Conservation (phyloP, 2,113 vertebrate genomes). For the Cyprinodon variegatus region DNA sequence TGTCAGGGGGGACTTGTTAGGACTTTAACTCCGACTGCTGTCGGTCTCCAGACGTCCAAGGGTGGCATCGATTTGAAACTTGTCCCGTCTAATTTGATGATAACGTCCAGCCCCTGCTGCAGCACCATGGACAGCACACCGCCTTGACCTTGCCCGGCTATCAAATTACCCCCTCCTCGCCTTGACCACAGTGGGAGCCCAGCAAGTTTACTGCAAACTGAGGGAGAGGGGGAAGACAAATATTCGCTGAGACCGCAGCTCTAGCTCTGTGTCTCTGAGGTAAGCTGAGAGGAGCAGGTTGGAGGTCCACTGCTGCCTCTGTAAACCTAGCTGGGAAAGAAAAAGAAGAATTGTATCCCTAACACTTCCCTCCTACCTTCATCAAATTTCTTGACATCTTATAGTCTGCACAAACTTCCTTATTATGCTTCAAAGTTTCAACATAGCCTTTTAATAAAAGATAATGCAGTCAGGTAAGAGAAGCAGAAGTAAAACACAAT, state of each 20-base stretch:
- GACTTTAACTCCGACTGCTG: constrained; percentile 79
- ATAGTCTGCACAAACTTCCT: not conserved
- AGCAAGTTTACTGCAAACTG: constrained; percentile 57
- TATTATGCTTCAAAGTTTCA: not conserved
- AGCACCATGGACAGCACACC: constrained; percentile 96
- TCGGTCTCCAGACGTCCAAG: constrained; percentile 75
- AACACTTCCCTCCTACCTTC: not conserved
- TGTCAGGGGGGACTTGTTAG: constrained; percentile 82
- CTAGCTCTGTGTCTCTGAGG: constrained; percentile 40
- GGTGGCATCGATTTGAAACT: constrained; percentile 83
- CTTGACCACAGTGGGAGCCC: constrained; percentile 62
- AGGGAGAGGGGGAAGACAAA: constrained; percentile 36
- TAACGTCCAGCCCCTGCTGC: constrained; percentile 73
- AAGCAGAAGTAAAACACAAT: too few relatives aligned
- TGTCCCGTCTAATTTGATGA: constrained; percentile 83
- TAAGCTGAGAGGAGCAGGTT: constrained; percentile 33
- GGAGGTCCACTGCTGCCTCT: constrained; percentile 30
- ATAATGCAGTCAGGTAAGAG: too few relatives aligned
- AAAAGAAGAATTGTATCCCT: constrained; percentile 18
- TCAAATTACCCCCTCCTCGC: constrained; percentile 77
- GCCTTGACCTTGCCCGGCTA: constrained; percentile 80
- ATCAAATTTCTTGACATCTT: not conserved
- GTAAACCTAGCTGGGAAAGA: constrained; percentile 34
- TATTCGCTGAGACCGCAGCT: constrained; percentile 42
- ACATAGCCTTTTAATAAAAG: too few relatives aligned